Evolutionary conservation across 2,113 vertebrate genomes (phyloP).

Genomic region (Myotis yumanensis): DNA sequence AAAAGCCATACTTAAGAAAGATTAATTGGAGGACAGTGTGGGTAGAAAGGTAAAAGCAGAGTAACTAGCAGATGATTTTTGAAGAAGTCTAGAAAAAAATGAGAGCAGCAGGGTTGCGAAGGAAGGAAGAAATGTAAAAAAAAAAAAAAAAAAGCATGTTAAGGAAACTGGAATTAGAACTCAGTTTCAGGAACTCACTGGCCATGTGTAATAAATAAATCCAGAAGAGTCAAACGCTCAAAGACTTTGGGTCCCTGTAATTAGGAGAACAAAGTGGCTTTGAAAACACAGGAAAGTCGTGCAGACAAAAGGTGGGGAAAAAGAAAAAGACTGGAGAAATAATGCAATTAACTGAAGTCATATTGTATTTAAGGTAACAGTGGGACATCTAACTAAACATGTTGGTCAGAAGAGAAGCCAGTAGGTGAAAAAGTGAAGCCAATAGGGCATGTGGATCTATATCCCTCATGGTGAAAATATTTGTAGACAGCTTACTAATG

Average conservation of each 20-base stretch:
- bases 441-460: neutral
- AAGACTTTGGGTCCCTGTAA: neutral
- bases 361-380: neutral
- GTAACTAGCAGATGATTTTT: neutral
- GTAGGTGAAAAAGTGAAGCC: neutral
- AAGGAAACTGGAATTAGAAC: neutral
- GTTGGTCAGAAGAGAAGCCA: neutral
- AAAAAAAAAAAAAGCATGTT: neutral
- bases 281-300: neutral
- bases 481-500: neutral
- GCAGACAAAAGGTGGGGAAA: neutral
- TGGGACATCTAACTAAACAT: neutral
- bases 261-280: neutral
- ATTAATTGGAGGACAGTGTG: neutral
- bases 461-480: neutral
- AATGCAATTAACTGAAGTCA: neutral
- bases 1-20: neutral
- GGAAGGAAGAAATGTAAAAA: neutral
- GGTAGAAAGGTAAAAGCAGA: constrained; percentile 10
- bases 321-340: neutral
- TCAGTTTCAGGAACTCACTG: neutral
- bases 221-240: neutral
- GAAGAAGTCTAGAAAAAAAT: neutral
- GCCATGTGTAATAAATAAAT: neutral
- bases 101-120: neutral